phyloP scores from a whole-genome alignment of 2,797 vertebrate genomes.

The Petrocephalus schoutedeni region DNA sequence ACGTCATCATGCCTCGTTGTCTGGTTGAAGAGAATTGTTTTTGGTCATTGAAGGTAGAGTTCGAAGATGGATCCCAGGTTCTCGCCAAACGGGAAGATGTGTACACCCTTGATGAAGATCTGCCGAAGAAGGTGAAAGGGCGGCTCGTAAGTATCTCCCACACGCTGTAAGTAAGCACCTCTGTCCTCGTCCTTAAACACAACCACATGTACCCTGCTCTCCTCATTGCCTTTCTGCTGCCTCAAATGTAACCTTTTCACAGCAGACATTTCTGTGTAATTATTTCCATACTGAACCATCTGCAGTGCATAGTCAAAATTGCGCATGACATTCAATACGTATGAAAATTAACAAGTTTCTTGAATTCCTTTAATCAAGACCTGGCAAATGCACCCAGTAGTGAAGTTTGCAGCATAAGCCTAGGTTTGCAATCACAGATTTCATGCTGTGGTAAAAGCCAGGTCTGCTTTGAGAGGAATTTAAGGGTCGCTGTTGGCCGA shows the following conservation, averaged over 20 bases:
- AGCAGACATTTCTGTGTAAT: background rate
- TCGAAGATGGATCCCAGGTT: conserved; percentile 95
- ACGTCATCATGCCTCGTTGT: background rate
- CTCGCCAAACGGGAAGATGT: conserved; percentile 91
- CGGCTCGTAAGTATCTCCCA: conserved; percentile 80
- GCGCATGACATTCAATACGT: background rate
- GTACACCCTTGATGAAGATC: conserved; percentile 89
- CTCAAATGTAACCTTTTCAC: background rate
- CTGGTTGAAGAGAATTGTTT: background rate
- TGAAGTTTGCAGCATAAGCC: background rate
- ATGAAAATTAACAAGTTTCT: background rate
- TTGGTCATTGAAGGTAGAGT: conserved; percentile 74
- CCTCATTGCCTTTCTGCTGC: background rate
- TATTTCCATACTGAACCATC: background rate
- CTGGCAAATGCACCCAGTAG: background rate
- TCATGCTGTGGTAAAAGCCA: background rate
- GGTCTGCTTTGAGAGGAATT: background rate
- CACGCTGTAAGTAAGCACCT: background rate
- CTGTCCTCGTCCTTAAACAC: background rate
- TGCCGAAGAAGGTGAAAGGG: conserved; percentile 94
- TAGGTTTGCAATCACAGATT: background rate
- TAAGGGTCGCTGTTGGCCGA: background rate
- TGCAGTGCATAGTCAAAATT: background rate
- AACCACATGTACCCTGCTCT: background rate
- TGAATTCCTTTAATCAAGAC: conserved; percentile 5